A percentile compares a stretch with the other conserved stretches of the same genome.
Evolutionary conservation across 92 coral and sea anemone genomes (phyloP).

Genomic region (Epizoanthus illoricatus): DNA sequence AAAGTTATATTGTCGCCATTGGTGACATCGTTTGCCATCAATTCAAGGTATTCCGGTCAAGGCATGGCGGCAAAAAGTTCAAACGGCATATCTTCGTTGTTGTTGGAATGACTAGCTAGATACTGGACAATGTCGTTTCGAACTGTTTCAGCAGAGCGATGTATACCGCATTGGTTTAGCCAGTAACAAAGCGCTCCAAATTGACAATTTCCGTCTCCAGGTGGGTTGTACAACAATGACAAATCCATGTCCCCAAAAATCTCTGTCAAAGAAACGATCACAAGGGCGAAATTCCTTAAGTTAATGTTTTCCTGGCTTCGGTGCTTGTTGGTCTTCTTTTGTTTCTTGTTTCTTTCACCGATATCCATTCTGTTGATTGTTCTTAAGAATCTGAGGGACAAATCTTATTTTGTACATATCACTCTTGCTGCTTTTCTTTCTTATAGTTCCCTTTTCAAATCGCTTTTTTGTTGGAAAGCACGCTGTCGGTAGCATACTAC

Average conservation of each 20-base stretch:
- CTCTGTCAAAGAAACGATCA: no score
- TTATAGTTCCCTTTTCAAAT: slow-evolving; percentile 39
- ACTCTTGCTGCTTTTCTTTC: slow-evolving; percentile 28
- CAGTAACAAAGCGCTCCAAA: no score
- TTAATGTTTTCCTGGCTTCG: no score
- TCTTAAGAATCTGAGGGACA: slow-evolving; percentile 26
- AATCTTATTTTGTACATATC: slow-evolving; percentile 38
- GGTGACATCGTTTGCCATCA: slow-evolving; percentile 43
- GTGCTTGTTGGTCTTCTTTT: not conserved
- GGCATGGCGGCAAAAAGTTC: slow-evolving; percentile 46
- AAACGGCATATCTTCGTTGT: slow-evolving; percentile 25
- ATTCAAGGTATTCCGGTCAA: slow-evolving; percentile 32
- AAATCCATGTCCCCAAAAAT: no score
- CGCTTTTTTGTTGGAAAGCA: slow-evolving; percentile 32
- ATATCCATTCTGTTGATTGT: slow-evolving; percentile 32
- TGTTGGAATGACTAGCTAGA: no score
- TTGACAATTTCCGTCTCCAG: no score
- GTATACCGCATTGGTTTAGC: no score
- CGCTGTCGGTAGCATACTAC: slow-evolving; percentile 24
- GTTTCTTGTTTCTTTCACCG: slow-evolving; percentile 26
- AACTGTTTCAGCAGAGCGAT: no score
- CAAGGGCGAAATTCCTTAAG: no score
- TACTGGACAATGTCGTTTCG: no score
- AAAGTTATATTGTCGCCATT: slow-evolving; percentile 51
- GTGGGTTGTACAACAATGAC: no score